Evolutionary conservation across 53 echinoderm and acorn worm genomes (phyloP), one percentile per base, ranked within the genome.

Genomic region (Henricia sp.): DNA sequence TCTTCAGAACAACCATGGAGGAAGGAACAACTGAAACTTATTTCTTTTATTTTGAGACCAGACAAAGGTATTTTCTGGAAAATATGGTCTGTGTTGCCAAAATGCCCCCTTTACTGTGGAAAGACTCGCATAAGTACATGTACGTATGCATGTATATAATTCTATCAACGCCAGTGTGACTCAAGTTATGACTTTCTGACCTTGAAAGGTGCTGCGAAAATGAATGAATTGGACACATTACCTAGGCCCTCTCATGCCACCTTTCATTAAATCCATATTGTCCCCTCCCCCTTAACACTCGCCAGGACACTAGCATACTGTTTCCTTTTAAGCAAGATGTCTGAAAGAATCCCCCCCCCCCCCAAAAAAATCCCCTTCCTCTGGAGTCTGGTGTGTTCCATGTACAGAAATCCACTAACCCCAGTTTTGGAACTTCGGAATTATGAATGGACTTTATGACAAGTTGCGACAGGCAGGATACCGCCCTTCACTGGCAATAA

Each of bases 381-480:
- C 56, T 23, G 20, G 56, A 30, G 37, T 36, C 37, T 33, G 73
- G 54, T 73, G 73, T 52, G n/a, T n/a, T n/a, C n/a, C n/a, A n/a
- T n/a, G n/a, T n/a, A n/a, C n/a, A n/a, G n/a, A n/a, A n/a, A n/a
- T 36, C 6, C 20, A 37, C 33, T n/a, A 41, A 38, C 38, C 23
- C 68, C 68, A n/a, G 20, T 40, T 36, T 27, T 24, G 24, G 56
- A 39, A 42, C 38, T 6, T 13, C 20, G 34, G 41, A 27, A 29
- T n/a, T n/a, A 76, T 54, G 58, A 40, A 76, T 41, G 76, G 24
- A 20, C 29, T 25, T 28, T 76, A 57, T 59, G 76, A 76, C 59
- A 58, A 17, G 57, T 58, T 27, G 9, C 41, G 76, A 76, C 76
- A 55, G 42, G 41, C 76, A 76, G 76, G 76, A 76, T 76, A 74